A percentile compares a stretch with the other conserved stretches of the same genome.
Conservation (phyloP, 2,888 invertebrate species). For the Isotomurus palustris region DNA sequence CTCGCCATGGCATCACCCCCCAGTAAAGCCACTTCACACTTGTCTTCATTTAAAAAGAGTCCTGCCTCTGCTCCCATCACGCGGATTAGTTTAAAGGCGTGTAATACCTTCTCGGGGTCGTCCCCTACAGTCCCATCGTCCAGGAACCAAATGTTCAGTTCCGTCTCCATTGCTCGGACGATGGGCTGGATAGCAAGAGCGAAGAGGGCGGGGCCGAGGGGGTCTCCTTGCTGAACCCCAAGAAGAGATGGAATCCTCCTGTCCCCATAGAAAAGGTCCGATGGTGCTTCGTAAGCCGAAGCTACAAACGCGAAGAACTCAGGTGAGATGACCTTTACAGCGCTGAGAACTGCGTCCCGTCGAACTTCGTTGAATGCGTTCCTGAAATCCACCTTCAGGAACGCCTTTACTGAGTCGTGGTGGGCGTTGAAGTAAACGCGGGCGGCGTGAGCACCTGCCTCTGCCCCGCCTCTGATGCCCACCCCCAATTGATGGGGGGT, state of each 20-base stretch:
- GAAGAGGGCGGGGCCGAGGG: not conserved
- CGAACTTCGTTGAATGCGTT: not conserved
- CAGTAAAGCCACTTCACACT: not conserved
- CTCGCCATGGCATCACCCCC: not conserved
- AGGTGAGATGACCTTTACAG: no score
- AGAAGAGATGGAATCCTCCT: not conserved
- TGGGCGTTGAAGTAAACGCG: not conserved
- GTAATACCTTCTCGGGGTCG: not conserved
- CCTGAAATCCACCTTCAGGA: not conserved
- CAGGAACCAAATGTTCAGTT: not conserved
- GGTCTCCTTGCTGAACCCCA: not conserved
- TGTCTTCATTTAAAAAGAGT: not conserved
- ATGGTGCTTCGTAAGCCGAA: not conserved
- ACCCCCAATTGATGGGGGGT: not conserved
- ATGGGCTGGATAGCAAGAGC: not conserved
- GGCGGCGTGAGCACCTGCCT: not conserved
- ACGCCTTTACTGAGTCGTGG: not conserved
- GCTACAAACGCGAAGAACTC: no score
- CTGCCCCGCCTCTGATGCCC: not conserved
- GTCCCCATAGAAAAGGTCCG: not conserved
- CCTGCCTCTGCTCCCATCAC: not conserved
- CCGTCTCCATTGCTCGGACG: not conserved
- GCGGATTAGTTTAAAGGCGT: not conserved
- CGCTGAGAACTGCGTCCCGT: no score
- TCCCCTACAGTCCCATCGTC: not conserved